Evolutionary conservation across 2,888 invertebrate species (phyloP), one percentile per base, ranked within the genome.

Genomic region (Drosophila mettleri): DNA sequence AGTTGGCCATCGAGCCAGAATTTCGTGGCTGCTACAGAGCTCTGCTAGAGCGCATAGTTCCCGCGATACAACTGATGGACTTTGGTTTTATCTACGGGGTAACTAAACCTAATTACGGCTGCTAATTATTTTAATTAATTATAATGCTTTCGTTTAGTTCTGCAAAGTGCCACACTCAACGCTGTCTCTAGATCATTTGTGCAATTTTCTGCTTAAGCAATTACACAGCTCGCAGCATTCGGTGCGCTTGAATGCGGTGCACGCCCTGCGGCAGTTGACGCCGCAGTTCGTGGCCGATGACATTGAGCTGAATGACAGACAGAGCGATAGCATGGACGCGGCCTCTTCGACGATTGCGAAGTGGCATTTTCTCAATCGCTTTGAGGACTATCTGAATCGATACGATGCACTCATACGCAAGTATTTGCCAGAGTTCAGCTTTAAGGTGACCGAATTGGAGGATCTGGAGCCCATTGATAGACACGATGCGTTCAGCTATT

Each of bases 401-500:
- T 91, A 90, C 70, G 88, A 89, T 62, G 53, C 70, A 12, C 71
- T 83, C n/a, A 86, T 92, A 46, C 65, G 76, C 5, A 86, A 88
- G 59, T 91, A 92, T 55, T 68, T 91, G 27, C 67, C 85, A 0
- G 91, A 92, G 49, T 92, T 92, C 49, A 92, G 90, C 39, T 92
- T 90, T 38, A 92, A 92, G 75, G 41, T 90, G 9, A 89, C 87
- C 1, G 92, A 92, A 67, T 67, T 92, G 34, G 74, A 85, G n/a
- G 87, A 91, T 36, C 70, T 92, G 53, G 70, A 84, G 39, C 69
- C 78, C 0, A 89, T 92, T 33, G 78, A 90, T 7, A 76, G 67
- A 16, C 78, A 89, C 20, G 78, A 86, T 6, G 90, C 90, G 0
- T 93, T 95, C 43, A 95, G 95, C 38, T 97, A 96, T 92, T 92